A percentile compares a stretch with the other conserved stretches of the same genome.
These are phyloP conservation scores for Thalassarche chlororhynchos DNA, from an alignment of 2,113 vertebrate species.

Conservation along the genomic window DNA sequence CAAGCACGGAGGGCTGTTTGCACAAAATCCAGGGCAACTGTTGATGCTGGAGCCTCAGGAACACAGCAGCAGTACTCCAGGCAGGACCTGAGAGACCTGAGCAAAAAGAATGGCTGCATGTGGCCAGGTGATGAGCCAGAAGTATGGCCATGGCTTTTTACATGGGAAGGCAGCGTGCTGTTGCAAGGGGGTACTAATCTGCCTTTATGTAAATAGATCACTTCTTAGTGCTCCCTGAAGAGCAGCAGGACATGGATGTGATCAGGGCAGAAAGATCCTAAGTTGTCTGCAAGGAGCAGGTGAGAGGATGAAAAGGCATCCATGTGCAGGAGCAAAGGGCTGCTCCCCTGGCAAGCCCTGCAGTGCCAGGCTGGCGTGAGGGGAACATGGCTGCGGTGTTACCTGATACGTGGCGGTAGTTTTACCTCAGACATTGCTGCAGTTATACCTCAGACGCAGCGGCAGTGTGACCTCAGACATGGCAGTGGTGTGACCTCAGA, in stretches of 20 bases:
- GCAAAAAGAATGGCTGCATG: accelerated
- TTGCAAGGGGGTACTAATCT: not conserved
- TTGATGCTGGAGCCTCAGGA: not conserved
- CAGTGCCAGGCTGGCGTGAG: not conserved
- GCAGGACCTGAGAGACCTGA: not conserved
- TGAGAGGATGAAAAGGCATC: no score
- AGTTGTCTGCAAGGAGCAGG: not conserved
- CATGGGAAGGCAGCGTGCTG: accelerated
- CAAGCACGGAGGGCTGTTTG: not conserved
- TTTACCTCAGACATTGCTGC: not conserved
- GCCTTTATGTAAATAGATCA: not conserved
- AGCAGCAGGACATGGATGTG: not conserved
- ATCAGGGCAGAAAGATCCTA: not conserved
- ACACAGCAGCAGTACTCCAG: not conserved
- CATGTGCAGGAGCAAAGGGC: not conserved
- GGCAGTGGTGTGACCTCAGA: not conserved
- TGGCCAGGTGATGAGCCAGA: accelerated
- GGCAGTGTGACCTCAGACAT: not conserved
- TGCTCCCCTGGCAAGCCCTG: not conserved
- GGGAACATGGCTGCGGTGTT: accelerated
- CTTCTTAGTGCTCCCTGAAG: not conserved
- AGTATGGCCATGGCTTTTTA: accelerated
- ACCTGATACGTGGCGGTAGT: accelerated
- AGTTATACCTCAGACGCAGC: not conserved
- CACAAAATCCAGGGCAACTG: accelerated